Base-by-base conservation (phyloP, 1,140 invertebrate genomes). In the Diorhabda elongata region DNA sequence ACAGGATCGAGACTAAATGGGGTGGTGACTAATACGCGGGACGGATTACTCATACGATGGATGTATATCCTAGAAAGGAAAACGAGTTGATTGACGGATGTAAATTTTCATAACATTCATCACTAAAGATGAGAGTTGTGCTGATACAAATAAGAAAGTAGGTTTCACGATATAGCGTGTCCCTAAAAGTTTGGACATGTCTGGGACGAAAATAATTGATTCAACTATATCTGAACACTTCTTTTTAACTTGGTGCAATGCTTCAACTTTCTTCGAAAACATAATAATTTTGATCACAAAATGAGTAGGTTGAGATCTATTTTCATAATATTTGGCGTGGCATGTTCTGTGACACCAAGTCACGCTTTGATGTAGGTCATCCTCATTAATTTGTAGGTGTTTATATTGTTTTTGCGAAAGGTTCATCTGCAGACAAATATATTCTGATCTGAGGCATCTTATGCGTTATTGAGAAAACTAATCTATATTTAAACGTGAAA, bases 1-100 rank as follows among this genome's bases (percentile, higher is more conserved):
- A 61, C 42, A 41, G 26, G 41, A 52, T 26, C n/a, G 42, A 42
- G 26, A 61, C 26, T 8, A 8, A 61, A 61, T 61, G 8, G 61
- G 61, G 61, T n/a, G 61, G 41, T 63, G 61, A 44, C 45, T 63
- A 52, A 52, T 41, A 45, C 42, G 11, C 9, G 45, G 5, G 5
- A 61, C 44, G 61, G 61, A 45, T 60, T 11, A 42, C 42, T 11
- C 11, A 26, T 11, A 60, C 11, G n/a, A 11, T 26, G n/a, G 6
- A 11, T n/a, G 42, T 42, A 26, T 6, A 11, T 60, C 58, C 42
- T 26, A 11, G 26, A 11, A 42, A 42, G 58, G 11, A 9, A 60
- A 26, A 11, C 11, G 7, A 6, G 42, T 9, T 60, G 11, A 60
- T 60, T 11, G 26, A 60, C n/a, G n/a, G 58, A 26, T 11, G 7